These are phyloP conservation scores for Drosophila bocki DNA, from an alignment of 1,140 invertebrate genomes.

Conservation along the genomic window DNA sequence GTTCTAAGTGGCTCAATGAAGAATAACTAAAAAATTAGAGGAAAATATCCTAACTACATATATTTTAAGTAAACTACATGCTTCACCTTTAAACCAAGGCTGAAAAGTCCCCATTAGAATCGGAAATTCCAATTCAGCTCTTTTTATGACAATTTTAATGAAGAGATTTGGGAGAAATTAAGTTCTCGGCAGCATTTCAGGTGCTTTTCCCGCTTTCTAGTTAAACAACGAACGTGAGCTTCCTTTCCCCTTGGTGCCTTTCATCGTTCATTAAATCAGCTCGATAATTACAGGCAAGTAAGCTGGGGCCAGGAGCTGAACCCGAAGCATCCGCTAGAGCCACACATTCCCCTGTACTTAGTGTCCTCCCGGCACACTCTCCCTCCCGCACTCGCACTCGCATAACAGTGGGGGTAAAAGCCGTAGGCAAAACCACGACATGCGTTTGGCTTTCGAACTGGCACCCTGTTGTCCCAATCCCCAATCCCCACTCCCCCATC, in stretches of 20 bases:
- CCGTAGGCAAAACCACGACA: conserved; percentile 16
- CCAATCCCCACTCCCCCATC: background rate
- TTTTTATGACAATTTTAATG: background rate
- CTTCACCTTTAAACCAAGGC: background rate
- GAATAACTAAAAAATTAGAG: background rate
- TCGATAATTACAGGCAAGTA: conserved; percentile 28
- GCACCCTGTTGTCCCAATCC: background rate
- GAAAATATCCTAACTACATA: background rate
- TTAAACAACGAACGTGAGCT: background rate
- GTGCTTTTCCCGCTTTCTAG: background rate
- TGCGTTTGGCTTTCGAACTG: conserved; percentile 15
- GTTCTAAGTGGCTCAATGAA: conserved; percentile 14
- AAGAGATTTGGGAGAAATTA: background rate
- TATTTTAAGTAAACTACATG: background rate
- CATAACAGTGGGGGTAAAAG: conserved; percentile 24
- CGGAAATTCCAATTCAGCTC: background rate
- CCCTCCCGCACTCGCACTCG: background rate
- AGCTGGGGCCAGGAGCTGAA: conserved; percentile 10
- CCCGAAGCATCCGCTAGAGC: conserved; percentile 5
- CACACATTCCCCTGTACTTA: conserved; percentile 7
- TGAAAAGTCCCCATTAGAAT: background rate
- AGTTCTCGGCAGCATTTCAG: background rate
- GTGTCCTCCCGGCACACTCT: background rate
- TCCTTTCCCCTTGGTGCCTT: background rate
- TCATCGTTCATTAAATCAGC: conserved; percentile 38